Conservation (phyloP, 2,888 invertebrate genomes). For the Dryococelus australis region DNA sequence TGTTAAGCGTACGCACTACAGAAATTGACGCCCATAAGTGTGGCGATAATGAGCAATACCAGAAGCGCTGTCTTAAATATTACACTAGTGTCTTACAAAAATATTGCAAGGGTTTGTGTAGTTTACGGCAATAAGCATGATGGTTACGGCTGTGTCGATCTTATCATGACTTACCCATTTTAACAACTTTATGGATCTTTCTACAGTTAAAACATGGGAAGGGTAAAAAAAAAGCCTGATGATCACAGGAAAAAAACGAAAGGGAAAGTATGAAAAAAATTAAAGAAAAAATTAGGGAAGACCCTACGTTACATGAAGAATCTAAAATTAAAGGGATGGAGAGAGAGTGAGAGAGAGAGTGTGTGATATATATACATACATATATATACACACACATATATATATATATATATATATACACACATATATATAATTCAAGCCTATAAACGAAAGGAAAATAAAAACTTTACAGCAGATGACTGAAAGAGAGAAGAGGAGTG, state of each 20-base stretch:
- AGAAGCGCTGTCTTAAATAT: too few species aligned
- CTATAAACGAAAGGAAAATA: background rate
- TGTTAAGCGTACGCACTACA: too few species aligned
- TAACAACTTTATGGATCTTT: background rate
- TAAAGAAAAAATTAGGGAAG: background rate
- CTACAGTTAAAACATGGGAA: background rate
- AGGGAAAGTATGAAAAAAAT: background rate
- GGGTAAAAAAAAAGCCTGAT: background rate
- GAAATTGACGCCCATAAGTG: too few species aligned
- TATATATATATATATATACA: too few species aligned
- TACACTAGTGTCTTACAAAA: too few species aligned
- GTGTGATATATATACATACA: too few species aligned
- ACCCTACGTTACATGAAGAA: constrained; percentile 12
- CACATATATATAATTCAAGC: background rate
- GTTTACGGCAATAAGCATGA: too few species aligned
- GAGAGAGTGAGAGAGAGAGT: background rate
- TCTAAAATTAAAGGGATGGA: background rate
- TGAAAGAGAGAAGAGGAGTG: background rate
- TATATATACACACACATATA: too few species aligned
- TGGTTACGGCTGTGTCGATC: too few species aligned
- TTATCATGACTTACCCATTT: background rate
- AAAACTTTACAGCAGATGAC: background rate
- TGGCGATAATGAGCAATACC: too few species aligned
- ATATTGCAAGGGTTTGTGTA: too few species aligned
- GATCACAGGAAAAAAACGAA: background rate